Evolutionary conservation across 2,797 vertebrate genomes (phyloP), one percentile per base, ranked within the genome.

Genomic region (Numenius phaeopus): DNA sequence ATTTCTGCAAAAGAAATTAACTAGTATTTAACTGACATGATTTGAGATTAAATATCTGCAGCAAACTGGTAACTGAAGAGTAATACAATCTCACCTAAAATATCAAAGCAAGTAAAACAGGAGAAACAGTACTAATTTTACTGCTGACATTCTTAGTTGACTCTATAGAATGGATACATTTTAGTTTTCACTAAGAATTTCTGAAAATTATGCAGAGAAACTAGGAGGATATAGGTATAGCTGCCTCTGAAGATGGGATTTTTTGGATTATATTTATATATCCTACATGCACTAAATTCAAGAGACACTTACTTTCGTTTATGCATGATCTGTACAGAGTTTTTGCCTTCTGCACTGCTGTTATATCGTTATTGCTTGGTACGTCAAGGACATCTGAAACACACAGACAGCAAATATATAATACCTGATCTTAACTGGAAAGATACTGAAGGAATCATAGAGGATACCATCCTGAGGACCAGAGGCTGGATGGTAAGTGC

Each of bases 261-360:
- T 46, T 57, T 3, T 32, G 54, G 32, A 26, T 57, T 30, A 15
- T 39, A 3, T 5, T 54, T 27, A 21, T 20, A 11, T 24, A 5
- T 13, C 14, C 73, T 37, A 18, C 2, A 2, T 7, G 24, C 30
- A 34, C 0, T 16, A 65, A 40, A 27, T 32, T n/a, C 62, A n/a
- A 76, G 44, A 83, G 12, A 65, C 95, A 98, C 99, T 99, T 98
- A 99, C 99, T 98, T 97, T 99, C 99, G 98, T 99, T 99, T 91
- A 98, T 98, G 83, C 99, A 99, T 4, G 99, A 99, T 95, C 98
- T 98, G 96, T 99, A 99, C 54, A 99, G 98, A 29, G 98, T 99
- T 98, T 99, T 99, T 62, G 99, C 99, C 98, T 99, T 99, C 96
- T 98, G 98, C 93, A 99, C 98, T 65, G 99, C 99, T 37, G 89